phyloP scores from a whole-genome alignment of 1,140 invertebrate species.

The Prorops nasuta region DNA sequence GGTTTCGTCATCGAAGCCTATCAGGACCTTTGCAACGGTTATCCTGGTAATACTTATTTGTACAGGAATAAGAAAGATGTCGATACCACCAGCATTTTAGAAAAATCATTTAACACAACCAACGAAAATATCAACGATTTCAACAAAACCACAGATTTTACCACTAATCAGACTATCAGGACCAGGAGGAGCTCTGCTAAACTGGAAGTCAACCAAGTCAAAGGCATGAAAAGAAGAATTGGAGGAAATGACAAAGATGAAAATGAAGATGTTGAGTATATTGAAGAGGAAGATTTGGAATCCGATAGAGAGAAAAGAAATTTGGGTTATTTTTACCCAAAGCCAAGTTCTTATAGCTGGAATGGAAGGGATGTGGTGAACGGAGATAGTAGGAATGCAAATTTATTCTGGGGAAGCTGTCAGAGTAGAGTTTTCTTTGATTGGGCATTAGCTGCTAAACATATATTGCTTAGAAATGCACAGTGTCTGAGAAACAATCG shows the following conservation, averaged over 20 bases:
- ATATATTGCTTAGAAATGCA: conserved; percentile 28
- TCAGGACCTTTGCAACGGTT: conserved; percentile 55
- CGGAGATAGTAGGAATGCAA: conserved; percentile 6
- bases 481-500: conserved; percentile 19
- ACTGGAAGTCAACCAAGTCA: too few species aligned
- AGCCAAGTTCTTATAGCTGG: conserved; percentile 16
- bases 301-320: conserved; percentile 23
- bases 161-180: too few species aligned
- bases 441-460: conserved; percentile 38
- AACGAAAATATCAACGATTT: too few species aligned
- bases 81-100: not conserved
- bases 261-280: not conserved
- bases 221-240: too few species aligned
- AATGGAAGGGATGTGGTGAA: conserved; percentile 1
- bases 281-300: not conserved
- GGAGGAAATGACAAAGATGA: too few species aligned
- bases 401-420: conserved; percentile 23
- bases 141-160: too few species aligned
- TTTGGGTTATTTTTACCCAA: conserved; percentile 34
- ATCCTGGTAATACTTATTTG: conserved; percentile 15
- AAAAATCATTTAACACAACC: conserved; percentile 9
- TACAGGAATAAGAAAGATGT: conserved; percentile 25
- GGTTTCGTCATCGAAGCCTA: conserved; percentile 60
- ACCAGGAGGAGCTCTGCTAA: too few species aligned
- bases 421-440: conserved; percentile 34